These are phyloP conservation scores for Notarius quadriscutis DNA, from an alignment of 2,113 vertebrate species.

Conservation along the genomic window DNA sequence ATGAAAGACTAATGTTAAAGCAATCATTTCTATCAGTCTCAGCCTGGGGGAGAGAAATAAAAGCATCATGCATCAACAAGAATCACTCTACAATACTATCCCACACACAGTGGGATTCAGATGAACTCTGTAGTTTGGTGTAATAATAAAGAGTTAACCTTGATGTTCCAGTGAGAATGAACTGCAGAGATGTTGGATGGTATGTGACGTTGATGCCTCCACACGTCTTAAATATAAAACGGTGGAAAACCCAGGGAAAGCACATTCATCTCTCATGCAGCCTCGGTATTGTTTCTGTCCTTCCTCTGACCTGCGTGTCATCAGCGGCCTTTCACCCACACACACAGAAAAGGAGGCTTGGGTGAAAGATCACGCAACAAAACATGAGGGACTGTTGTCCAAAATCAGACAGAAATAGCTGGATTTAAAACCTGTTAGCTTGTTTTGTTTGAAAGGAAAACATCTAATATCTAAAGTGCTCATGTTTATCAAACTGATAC, in stretches of 20 bases:
- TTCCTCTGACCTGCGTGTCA: slow-evolving; percentile 43
- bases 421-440: slow-evolving; percentile 16
- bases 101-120: not conserved
- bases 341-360: slow-evolving; percentile 28
- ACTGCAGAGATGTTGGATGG: not conserved
- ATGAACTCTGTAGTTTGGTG: not conserved
- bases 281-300: slow-evolving; percentile 35
- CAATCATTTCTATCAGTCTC: not conserved
- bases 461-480: slow-evolving; percentile 13
- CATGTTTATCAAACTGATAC: slow-evolving; percentile 1
- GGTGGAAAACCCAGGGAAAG: slow-evolving; percentile 30
- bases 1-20: slow-evolving; percentile 18
- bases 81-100: not conserved
- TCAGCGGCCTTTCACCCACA: slow-evolving; percentile 46
- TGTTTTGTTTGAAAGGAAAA: slow-evolving; percentile 21
- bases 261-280: slow-evolving; percentile 35
- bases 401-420: slow-evolving; percentile 15
- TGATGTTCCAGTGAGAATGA: not conserved
- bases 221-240: slow-evolving; percentile 48
- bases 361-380: slow-evolving; percentile 46
- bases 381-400: slow-evolving; percentile 12
- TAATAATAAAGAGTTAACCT: not conserved
- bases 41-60: not conserved
- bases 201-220: slow-evolving; percentile 17
- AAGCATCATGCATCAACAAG: not conserved